Evolutionary conservation across 2,888 invertebrate genomes (phyloP), one percentile per base, ranked within the genome.

Genomic region (Athripsodes cinereus): DNA sequence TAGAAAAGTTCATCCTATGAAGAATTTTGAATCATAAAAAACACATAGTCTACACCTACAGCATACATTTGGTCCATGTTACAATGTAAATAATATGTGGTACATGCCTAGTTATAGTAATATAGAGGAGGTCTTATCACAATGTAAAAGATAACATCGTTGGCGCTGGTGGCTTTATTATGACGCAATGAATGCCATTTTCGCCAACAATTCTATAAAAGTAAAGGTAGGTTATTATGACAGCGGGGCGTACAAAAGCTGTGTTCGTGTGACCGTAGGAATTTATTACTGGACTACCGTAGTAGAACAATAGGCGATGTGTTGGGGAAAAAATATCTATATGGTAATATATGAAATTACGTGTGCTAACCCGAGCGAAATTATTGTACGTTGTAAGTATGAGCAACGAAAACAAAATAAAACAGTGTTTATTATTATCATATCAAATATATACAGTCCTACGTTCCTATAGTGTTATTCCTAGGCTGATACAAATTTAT

Each of bases 131-230:
- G 26, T 26, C 26, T 55, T 55, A 55, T 55, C 55, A 49, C 55
- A 16, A 2, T 35, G n/a, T 50, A 50, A 46, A 20, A 56, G 56
- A 56, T 56, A 56, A 56, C 19, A 56, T 56, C 56, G 26, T 44
- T 34, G n/a, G 16, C 55, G 55, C 47, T 50, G 53, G 52, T 44
- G 53, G 58, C 58, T 61, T 58, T 61, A 61, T 61, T 60, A 60
- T 60, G 60, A 60, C 58, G 59, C 59, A 61, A 61, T 59, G 61
- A 61, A 61, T 61, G 61, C 61, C 61, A 61, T 59, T 61, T 59
- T 61, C 59, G 57, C 56, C 61, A 52, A 26, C 59, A 40, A 44
- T 53, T 55, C 60, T 50, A 53, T 54, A 61, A 61, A 61, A 61
- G 55, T 48, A 40, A 54, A 61, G 57, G 61, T 57, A 50, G 57